Conservation (phyloP, 37 sponge, comb jelly and placozoan genomes). For the Aphrocallistes beatrix region DNA sequence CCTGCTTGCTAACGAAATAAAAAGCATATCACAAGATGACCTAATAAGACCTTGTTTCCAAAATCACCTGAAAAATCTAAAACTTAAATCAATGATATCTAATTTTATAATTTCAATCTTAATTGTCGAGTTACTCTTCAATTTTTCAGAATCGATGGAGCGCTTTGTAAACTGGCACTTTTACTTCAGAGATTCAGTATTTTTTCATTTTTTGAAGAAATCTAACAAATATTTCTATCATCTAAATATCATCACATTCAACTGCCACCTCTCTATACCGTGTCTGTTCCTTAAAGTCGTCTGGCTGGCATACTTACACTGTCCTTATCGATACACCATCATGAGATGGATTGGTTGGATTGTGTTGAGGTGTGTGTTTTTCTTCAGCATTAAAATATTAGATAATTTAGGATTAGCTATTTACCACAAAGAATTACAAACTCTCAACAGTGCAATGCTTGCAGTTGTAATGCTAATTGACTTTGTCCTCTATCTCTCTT, state of each 20-base stretch:
- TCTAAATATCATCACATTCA: not conserved
- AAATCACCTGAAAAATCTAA: slow-evolving; percentile 3
- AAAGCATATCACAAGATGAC: not conserved
- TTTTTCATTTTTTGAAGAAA: not conserved
- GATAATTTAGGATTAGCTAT: no score
- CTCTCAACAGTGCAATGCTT: no score
- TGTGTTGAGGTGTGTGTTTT: not conserved
- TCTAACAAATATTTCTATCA: not conserved
- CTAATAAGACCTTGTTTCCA: not conserved
- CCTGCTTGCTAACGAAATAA: not conserved
- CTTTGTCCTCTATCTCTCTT: not conserved
- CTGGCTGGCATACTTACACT: not conserved
- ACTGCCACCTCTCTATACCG: not conserved
- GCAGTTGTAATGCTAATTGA: no score
- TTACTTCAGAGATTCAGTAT: not conserved
- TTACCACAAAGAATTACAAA: no score
- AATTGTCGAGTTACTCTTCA: not conserved
- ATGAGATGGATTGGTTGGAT: not conserved
- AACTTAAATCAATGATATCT: not conserved
- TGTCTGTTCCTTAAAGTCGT: not conserved
- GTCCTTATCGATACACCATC: not conserved
- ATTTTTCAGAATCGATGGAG: not conserved
- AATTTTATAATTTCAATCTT: not conserved
- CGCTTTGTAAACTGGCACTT: not conserved
- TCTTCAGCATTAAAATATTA: no score